Evolutionary conservation across 2,797 vertebrate species (phyloP).

Genomic region (Gymnoscopelus microlampas): DNA sequence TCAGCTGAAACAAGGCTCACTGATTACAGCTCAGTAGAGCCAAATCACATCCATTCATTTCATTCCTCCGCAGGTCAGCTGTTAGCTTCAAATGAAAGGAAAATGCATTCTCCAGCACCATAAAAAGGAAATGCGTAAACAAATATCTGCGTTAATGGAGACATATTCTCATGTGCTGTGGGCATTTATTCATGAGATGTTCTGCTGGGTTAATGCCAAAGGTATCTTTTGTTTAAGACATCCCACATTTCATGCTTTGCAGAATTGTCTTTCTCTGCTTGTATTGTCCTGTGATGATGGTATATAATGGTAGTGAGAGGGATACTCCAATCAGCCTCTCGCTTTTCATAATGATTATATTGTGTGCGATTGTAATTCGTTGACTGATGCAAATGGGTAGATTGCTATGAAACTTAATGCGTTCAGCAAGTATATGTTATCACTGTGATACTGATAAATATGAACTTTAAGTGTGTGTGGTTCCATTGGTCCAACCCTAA

Average conservation of each 20-base stretch:
- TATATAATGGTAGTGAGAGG: constrained; percentile 46
- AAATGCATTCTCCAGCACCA: no score
- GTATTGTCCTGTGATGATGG: constrained; percentile 33
- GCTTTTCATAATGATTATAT: constrained; percentile 57
- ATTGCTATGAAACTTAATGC: no score
- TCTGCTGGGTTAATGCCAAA: constrained; percentile 9
- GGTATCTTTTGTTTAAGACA: constrained; percentile 26
- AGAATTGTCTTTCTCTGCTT: constrained; percentile 39
- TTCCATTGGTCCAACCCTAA: no score
- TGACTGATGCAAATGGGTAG: no score
- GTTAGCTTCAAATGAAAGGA: constrained; percentile 40
- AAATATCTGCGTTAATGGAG: constrained; percentile 47
- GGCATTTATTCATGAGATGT: constrained; percentile 15
- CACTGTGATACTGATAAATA: no score
- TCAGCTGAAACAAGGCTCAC: constrained; percentile 72
- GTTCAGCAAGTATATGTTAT: no score
- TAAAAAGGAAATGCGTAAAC: background rate
- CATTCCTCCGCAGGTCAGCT: constrained; percentile 55
- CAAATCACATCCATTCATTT: constrained; percentile 74
- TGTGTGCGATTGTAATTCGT: constrained; percentile 31
- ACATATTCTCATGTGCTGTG: constrained; percentile 28
- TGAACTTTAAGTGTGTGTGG: no score
- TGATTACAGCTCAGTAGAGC: constrained; percentile 75
- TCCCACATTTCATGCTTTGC: constrained; percentile 33
- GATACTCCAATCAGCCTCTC: constrained; percentile 42